Evolutionary conservation across 2,113 vertebrate genomes (phyloP).

Genomic region (Gopherus flavomarginatus): DNA sequence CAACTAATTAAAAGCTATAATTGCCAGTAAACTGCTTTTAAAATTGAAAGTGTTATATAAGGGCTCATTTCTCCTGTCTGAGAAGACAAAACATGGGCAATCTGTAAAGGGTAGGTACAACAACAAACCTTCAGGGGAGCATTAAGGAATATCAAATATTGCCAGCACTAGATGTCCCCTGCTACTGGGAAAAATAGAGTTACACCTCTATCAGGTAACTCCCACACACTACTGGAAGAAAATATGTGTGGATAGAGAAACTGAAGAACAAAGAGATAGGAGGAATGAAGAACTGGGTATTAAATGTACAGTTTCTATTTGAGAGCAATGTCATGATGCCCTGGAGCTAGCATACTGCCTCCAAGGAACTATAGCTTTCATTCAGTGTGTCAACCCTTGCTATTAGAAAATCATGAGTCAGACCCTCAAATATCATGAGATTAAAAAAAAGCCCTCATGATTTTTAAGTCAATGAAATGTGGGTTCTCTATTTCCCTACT

Average conservation of each 20-base stretch:
- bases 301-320: not conserved
- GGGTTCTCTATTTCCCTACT: not conserved
- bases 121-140: not conserved
- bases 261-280: not conserved
- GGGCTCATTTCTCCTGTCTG: not conserved
- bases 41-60: not conserved
- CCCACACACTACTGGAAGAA: not conserved
- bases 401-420: not conserved
- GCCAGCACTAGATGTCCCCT: not conserved
- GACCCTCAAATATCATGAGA: not conserved
- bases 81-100: not conserved
- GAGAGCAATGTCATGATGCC: not conserved
- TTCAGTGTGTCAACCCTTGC: not conserved
- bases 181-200: not conserved
- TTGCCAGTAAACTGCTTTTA: not conserved
- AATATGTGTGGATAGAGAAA: not conserved
- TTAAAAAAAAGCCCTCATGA: not conserved
- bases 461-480: not conserved
- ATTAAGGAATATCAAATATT: not conserved
- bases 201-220: not conserved
- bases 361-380: not conserved
- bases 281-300: not conserved
- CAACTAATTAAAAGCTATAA: not conserved
- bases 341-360: not conserved
- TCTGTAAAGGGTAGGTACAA: fast-evolving